Base-by-base conservation (phyloP, 2,113 vertebrate species). In the Pleuronectes platessa region DNA sequence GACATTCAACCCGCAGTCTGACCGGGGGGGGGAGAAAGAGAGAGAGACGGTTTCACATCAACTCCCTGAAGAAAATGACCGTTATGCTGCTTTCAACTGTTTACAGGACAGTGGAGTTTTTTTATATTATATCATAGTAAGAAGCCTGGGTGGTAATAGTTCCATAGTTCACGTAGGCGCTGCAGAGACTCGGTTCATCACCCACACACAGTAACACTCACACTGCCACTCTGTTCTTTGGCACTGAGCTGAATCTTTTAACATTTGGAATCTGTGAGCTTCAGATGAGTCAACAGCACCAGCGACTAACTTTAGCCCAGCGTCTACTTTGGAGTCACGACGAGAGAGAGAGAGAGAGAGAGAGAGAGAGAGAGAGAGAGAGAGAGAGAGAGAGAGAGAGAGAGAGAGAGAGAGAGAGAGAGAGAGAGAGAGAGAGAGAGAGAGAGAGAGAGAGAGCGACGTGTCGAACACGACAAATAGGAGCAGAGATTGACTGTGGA, bases 1-100 rank as follows among this genome's bases (percentile, higher is more conserved):
- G 88, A 99, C 98, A 78, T 99, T 99, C 93, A 99, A 92, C 63
- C 98, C 98, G 74, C 98, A 99, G 88, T 99, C 98, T 99, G 90
- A 40, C 8, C n/a, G n/a, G n/a, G n/a, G n/a, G n/a, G 17, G 23
- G 70, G 21, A 67, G 20, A 56, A 12, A 56, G 12, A 56, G n/a
- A 21, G 40, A 53, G 5, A 18, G 56, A 13, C 8, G 12, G 1
- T 4, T 63, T 51, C n/a, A 27, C 8, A 14, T 20, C 15, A 49
- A 37, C 4, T 70, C 24, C 4, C 23, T 10, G 8, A 49, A 12
- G 12, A 4, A 45, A 45, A 45, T 37, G 9, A 37, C 1, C 35
- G 2, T 12, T 45, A 11, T 45, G 42, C 47, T 51, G 47, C 18
- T 17, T 51, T 51, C 47, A 51, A 4, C 18, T 17, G 17, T 18